Conservation (phyloP, 2,113 vertebrate genomes). For the Anoplopoma fimbria region DNA sequence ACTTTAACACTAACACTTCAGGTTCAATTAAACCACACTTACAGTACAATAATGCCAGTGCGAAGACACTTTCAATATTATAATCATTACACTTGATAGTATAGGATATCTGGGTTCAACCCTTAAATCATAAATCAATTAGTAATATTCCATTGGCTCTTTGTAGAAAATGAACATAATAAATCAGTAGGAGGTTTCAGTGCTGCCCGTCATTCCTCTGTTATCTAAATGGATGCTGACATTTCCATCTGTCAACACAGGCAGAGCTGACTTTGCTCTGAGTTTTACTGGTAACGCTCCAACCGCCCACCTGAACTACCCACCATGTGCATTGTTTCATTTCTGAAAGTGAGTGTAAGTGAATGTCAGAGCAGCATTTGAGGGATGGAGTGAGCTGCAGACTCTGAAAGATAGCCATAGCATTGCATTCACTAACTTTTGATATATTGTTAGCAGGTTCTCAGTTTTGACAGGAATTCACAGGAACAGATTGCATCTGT, state of each 20-base stretch:
- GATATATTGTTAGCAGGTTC: background rate
- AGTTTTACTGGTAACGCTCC: background rate
- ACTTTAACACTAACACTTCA: background rate
- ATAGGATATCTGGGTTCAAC: background rate
- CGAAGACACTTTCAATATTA: background rate
- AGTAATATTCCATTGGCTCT: background rate
- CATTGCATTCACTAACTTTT: background rate
- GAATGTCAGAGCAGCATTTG: slow-evolving; percentile 3
- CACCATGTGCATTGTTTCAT: slow-evolving; percentile 27
- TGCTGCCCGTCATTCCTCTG: background rate
- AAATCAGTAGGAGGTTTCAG: background rate
- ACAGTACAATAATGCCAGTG: background rate
- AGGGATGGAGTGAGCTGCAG: background rate
- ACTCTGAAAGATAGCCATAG: background rate
- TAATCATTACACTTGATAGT: background rate
- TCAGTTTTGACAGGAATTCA: background rate
- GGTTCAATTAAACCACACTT: background rate
- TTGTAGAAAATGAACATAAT: background rate
- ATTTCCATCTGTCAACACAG: slow-evolving; percentile 9
- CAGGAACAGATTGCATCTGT: background rate
- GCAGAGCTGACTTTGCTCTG: background rate
- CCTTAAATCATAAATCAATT: background rate
- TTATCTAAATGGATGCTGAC: background rate
- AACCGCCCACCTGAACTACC: slow-evolving; percentile 29
- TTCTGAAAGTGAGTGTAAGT: background rate